Evolutionary conservation across 2,797 vertebrate species (phyloP).

Genomic region (Sphenopsis melanotis): DNA sequence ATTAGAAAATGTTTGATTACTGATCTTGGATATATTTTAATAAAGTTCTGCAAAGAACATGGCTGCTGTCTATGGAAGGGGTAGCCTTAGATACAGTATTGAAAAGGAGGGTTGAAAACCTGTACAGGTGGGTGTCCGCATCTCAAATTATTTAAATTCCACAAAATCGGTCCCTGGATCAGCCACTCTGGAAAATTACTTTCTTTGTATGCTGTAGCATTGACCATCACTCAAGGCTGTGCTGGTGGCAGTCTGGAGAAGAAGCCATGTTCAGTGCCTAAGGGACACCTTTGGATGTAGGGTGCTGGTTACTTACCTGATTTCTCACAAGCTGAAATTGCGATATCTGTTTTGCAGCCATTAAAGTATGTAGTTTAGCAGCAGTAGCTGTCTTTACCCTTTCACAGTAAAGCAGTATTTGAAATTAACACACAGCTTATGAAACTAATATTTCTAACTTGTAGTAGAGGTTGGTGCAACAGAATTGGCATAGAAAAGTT

Average conservation of each 20-base stretch:
- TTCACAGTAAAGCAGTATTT: background rate
- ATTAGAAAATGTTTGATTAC: constrained; percentile 71
- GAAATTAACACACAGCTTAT: background rate
- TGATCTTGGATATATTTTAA: constrained; percentile 92
- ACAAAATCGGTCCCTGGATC: background rate
- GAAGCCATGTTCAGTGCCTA: background rate
- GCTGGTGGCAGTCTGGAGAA: background rate
- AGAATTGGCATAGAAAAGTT: background rate
- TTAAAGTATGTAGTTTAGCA: background rate
- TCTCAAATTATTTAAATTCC: background rate
- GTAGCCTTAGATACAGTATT: background rate
- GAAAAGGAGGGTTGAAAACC: background rate
- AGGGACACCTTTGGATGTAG: background rate
- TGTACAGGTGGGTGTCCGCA: background rate
- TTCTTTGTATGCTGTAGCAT: background rate
- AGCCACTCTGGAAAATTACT: background rate
- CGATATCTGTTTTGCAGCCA: background rate
- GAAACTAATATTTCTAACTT: background rate
- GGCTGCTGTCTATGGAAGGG: constrained; percentile 36
- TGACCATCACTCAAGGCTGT: background rate
- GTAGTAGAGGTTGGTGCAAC: background rate
- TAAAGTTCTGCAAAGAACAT: constrained; percentile 75
- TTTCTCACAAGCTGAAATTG: background rate
- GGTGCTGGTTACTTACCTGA: background rate
- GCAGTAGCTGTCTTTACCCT: background rate